phyloP scores from a whole-genome alignment of 2,113 vertebrate species.

The Calypte anna region DNA sequence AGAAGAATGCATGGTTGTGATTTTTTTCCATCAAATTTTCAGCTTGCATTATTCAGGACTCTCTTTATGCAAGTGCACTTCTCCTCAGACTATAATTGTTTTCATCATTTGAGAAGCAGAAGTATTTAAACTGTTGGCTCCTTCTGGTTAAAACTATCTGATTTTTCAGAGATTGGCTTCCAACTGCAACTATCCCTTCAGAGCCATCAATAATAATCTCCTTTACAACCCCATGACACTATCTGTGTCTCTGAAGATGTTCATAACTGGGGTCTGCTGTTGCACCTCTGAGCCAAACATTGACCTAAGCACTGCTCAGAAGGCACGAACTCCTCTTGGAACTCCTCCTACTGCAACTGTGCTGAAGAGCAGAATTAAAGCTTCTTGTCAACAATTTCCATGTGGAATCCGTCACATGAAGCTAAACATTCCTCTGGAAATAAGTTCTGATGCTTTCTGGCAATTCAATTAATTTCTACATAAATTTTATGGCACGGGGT shows the following conservation, averaged over 20 bases:
- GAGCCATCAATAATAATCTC: background rate
- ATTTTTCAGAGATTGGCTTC: background rate
- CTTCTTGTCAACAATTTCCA: background rate
- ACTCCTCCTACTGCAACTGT: background rate
- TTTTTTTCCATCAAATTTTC: background rate
- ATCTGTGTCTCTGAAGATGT: background rate
- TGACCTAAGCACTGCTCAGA: background rate
- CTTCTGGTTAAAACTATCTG: background rate
- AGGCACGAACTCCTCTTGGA: background rate
- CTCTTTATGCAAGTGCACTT: accelerated
- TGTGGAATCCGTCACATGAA: background rate
- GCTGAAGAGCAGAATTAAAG: background rate
- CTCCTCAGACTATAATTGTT: background rate
- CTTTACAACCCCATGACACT: background rate
- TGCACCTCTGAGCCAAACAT: background rate
- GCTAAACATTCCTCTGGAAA: background rate
- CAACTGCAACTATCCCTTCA: background rate
- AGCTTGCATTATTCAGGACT: background rate
- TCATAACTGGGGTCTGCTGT: background rate
- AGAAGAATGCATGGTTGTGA: background rate
- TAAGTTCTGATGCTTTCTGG: background rate
- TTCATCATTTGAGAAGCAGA: background rate
- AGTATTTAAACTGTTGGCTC: background rate
- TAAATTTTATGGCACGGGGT: background rate
- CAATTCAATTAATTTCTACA: background rate